These are phyloP conservation scores for Nipponia nippon DNA, from an alignment of 2,113 vertebrate genomes.

Conservation along the genomic window DNA sequence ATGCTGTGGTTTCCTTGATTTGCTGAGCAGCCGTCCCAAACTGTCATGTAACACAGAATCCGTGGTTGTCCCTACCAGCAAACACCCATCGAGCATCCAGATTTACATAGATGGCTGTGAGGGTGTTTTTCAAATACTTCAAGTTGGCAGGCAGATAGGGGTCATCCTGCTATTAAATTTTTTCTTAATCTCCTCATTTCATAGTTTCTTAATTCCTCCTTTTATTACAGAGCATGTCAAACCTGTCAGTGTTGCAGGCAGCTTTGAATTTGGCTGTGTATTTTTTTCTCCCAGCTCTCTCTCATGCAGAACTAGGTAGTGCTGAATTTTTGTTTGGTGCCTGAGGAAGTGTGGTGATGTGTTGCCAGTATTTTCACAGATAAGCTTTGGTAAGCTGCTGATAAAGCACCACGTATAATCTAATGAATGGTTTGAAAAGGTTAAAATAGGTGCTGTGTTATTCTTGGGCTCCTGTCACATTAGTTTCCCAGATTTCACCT, in stretches of 20 bases:
- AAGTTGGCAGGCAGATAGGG: background rate
- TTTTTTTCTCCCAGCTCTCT: background rate
- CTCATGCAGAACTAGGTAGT: background rate
- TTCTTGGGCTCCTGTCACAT: background rate
- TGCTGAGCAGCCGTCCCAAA: background rate
- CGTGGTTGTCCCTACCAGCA: background rate
- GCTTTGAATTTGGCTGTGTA: background rate
- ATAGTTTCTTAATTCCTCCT: background rate
- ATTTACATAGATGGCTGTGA: background rate
- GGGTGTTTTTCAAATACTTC: background rate
- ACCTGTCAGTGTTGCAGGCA: background rate
- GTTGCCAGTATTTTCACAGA: background rate
- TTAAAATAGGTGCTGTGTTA: background rate
- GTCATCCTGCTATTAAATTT: background rate
- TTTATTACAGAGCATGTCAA: background rate
- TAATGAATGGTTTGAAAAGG: background rate
- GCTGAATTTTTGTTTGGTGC: background rate
- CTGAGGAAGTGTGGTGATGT: background rate
- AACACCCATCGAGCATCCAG: background rate
- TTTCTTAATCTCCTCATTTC: background rate
- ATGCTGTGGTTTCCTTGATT: background rate
- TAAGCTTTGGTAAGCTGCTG: background rate
- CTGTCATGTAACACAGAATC: background rate
- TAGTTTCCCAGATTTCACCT: background rate
- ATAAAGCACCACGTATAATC: background rate